These are phyloP conservation scores for Enteromius anoplus DNA, from an alignment of 2,797 vertebrate genomes.

Conservation along the genomic window DNA sequence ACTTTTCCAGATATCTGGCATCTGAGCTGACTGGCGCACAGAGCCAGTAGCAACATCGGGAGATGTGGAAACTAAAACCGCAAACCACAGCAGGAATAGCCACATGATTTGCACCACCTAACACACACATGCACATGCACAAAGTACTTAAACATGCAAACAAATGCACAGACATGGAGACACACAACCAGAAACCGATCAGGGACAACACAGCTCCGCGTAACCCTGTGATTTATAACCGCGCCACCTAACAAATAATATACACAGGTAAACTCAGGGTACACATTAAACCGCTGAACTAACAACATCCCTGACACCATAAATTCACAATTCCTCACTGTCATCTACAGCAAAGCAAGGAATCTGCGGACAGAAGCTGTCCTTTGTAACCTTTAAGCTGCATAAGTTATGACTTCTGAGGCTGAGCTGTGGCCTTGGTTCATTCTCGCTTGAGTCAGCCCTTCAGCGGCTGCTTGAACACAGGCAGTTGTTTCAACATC, in stretches of 20 bases:
- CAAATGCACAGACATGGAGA: slow-evolving; percentile 21
- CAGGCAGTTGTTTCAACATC: slow-evolving; percentile 40
- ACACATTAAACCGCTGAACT: slow-evolving; percentile 22
- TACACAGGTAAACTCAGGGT: slow-evolving; percentile 32
- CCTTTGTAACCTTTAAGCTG: slow-evolving; percentile 51
- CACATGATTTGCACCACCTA: slow-evolving; percentile 66
- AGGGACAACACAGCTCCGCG: slow-evolving; percentile 59
- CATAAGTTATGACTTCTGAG: slow-evolving; percentile 49
- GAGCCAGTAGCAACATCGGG: slow-evolving; percentile 79
- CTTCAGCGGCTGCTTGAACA: slow-evolving; percentile 43
- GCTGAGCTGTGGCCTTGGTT: slow-evolving; percentile 56
- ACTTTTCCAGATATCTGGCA: slow-evolving; percentile 84
- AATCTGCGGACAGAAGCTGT: slow-evolving; percentile 46
- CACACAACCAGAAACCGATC: slow-evolving; percentile 8
- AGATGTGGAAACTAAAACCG: slow-evolving; percentile 81
- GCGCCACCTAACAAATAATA: slow-evolving; percentile 32
- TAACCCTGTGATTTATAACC: slow-evolving; percentile 64
- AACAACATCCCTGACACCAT: slow-evolving; percentile 12
- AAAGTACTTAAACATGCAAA: slow-evolving; percentile 15
- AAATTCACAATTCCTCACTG: slow-evolving; percentile 18
- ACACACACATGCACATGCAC: slow-evolving; percentile 54
- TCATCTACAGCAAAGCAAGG: slow-evolving; percentile 39
- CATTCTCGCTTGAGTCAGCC: slow-evolving; percentile 52
- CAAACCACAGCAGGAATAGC: slow-evolving; percentile 75
- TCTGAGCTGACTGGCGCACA: slow-evolving; percentile 57